Conservation (phyloP, 2,797 vertebrate species). For the Falco naumanni region DNA sequence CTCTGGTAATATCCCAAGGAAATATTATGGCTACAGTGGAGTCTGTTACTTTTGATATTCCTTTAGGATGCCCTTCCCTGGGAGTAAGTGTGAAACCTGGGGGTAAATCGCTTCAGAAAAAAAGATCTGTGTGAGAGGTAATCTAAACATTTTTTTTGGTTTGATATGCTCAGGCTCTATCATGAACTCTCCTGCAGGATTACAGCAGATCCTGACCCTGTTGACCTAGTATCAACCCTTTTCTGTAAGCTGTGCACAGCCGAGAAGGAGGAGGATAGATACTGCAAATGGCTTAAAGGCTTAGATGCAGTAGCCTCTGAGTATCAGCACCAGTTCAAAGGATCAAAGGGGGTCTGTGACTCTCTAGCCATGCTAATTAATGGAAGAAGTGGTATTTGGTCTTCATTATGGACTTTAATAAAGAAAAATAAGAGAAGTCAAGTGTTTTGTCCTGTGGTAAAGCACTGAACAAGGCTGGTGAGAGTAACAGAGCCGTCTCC, state of each 20-base stretch:
- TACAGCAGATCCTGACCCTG: constrained; percentile 53
- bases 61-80: not conserved
- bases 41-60: not conserved
- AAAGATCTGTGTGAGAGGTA: not conserved
- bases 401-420: constrained; percentile 47
- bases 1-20: not conserved
- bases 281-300: constrained; percentile 42
- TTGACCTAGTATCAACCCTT: constrained; percentile 50
- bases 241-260: not conserved
- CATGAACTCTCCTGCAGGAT: constrained; percentile 47
- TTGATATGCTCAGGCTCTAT: not conserved
- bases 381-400: constrained; percentile 56
- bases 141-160: not conserved
- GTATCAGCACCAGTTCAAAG: constrained; percentile 60
- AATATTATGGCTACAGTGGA: not conserved
- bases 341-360: constrained; percentile 60
- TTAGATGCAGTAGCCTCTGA: constrained; percentile 41
- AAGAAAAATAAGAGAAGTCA: constrained; percentile 28
- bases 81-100: not conserved
- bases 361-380: constrained; percentile 56
- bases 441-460: constrained; percentile 44
- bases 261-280: constrained; percentile 14
- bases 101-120: not conserved
- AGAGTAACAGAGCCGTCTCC: not conserved
- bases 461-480: constrained; percentile 5